Evolutionary conservation across 2,797 vertebrate species (phyloP), one percentile per base, ranked within the genome.

Genomic region (Podarcis lilfordi): DNA sequence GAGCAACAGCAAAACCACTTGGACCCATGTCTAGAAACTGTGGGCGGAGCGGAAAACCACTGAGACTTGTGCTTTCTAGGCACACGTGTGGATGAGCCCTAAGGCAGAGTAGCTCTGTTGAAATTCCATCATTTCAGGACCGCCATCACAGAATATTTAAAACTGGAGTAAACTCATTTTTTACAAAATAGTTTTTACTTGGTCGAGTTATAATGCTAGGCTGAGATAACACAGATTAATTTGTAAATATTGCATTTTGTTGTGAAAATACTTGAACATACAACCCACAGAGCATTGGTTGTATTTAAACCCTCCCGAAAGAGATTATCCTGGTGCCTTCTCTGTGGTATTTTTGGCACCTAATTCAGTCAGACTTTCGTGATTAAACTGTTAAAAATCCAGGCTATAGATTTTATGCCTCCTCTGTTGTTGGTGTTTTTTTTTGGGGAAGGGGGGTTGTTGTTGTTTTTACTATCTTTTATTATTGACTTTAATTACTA

Each of bases 181-280:
- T 66, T 68, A 50, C 79, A 5, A 32, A n/a, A 71, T 29, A 71
- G 29, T 82, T 76, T 77, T 89, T 4, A 81, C 69, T 81, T 82
- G 74, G 4, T 74, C 86, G 59, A 43, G 86, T 82, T 19, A 5
- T 61, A 89, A 79, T 72, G 72, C 21, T 25, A 35, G 8, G 37
- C 80, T 81, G n/a, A 71, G 71, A 2, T 23, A 50, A 45, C 89
- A 90, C 55, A 43, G n/a, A 2, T 86, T 91, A 91, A 81, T 84
- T 80, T 82, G 13, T 27, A 61, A 27, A 40, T 75, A 85, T 61
- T 84, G 5, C 21, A 66, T 59, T 23, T 78, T 21, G 71, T 37
- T 29, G 82, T 86, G 35, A 84, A 89, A 92, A 77, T 82, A 74
- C 86, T 84, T 90, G 91, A 85, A 82, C 17, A 84, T 4, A 88